These are phyloP conservation scores for Pocota personata DNA, from an alignment of 2,888 invertebrate genomes.

Conservation along the genomic window DNA sequence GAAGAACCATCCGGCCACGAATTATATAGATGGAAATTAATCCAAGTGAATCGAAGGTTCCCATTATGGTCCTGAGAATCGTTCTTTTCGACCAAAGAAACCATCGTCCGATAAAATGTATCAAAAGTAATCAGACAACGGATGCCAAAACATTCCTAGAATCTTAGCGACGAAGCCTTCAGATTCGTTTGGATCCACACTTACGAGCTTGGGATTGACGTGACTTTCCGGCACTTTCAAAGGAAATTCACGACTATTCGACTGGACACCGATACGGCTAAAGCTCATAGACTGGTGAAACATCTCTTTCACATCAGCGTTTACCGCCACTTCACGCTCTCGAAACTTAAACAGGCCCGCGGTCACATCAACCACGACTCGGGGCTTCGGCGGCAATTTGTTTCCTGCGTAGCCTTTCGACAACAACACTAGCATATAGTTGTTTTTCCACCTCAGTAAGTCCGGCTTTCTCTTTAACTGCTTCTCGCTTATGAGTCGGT, in stretches of 20 bases:
- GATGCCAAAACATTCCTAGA: slow-evolving; percentile 20
- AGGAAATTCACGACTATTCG: background rate
- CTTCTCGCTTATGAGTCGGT: too few species aligned
- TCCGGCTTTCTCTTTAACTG: too few species aligned
- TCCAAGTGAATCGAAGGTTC: too few species aligned
- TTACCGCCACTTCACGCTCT: background rate
- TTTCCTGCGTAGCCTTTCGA: too few species aligned
- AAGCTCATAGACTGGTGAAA: background rate
- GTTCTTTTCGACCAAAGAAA: background rate
- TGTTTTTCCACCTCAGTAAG: too few species aligned
- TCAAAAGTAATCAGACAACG: background rate
- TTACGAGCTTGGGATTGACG: background rate
- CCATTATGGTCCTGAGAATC: background rate
- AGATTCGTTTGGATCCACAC: slow-evolving; percentile 1
- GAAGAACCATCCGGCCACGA: too few species aligned
- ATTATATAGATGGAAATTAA: too few species aligned
- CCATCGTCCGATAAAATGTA: background rate
- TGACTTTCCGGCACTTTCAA: background rate
- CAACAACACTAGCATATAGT: too few species aligned
- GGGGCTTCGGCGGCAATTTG: too few species aligned
- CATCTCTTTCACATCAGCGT: background rate
- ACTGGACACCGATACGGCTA: background rate
- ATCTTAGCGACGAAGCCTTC: background rate
- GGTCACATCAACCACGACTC: background rate
- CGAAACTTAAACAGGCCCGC: background rate